Conservation (phyloP, 2,888 invertebrate species). For the Agriotes lineatus region DNA sequence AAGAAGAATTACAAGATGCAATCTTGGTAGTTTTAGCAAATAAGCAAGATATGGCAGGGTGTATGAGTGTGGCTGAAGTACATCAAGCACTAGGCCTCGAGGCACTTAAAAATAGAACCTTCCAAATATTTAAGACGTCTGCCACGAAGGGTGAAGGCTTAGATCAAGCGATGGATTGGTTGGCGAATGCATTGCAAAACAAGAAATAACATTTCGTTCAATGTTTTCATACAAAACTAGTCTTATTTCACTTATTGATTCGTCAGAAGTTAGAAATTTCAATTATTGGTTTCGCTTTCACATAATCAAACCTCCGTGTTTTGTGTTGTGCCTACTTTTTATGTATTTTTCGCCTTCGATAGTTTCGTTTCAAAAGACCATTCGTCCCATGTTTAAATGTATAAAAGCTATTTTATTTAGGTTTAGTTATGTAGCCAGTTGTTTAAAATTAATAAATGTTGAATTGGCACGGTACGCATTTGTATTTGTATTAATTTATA, state of each 20-base stretch:
- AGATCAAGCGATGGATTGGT: slow-evolving; percentile 99
- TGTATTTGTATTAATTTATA: slow-evolving; percentile 28
- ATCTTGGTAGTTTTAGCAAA: slow-evolving; percentile 97
- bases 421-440: slow-evolving; percentile 17
- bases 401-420: slow-evolving; percentile 11
- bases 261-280: not conserved
- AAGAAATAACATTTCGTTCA: slow-evolving; percentile 77
- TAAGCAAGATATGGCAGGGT: slow-evolving; percentile 99
- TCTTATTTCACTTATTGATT: slow-evolving; percentile 23
- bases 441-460: slow-evolving; percentile 20
- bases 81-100: slow-evolving; percentile 96
- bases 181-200: slow-evolving; percentile 90
- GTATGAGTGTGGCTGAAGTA: slow-evolving; percentile 96
- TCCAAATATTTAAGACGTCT: slow-evolving; percentile 99
- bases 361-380: slow-evolving; percentile 6
- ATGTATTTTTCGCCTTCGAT: not conserved
- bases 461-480: slow-evolving; percentile 22
- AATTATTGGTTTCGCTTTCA: not conserved
- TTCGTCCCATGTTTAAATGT: slow-evolving; percentile 18
- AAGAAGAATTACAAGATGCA: slow-evolving; percentile 96
- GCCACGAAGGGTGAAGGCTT: slow-evolving; percentile 98
- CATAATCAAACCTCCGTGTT: not conserved
- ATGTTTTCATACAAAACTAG: slow-evolving; percentile 45
- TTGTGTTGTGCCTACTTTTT: not conserved
- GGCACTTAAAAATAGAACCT: slow-evolving; percentile 95